These are phyloP conservation scores for Phrynosoma platyrhinos DNA, from an alignment of 2,113 vertebrate species.

Conservation along the genomic window DNA sequence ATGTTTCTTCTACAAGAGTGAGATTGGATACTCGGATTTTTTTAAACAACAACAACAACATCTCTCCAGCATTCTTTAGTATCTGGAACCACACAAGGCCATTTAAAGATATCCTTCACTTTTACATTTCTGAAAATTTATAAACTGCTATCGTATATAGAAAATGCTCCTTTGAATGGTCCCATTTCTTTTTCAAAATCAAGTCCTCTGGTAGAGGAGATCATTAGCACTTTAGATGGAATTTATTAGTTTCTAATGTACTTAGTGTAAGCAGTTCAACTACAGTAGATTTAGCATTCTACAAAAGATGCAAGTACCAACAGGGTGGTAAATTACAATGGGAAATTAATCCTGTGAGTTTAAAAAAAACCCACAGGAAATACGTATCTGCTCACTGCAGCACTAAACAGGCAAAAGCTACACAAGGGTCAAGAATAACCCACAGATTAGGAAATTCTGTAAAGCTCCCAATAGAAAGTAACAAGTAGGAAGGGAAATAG, in stretches of 20 bases:
- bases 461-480: background rate
- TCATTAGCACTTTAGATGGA: background rate
- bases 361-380: conserved; percentile 18
- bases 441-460: conserved; percentile 7
- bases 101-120: background rate
- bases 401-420: background rate
- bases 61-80: background rate
- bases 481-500: background rate
- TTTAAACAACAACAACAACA: background rate
- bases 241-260: background rate
- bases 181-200: background rate
- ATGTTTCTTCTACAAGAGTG: background rate
- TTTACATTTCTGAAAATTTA: background rate
- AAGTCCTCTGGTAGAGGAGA: background rate
- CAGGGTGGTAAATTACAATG: background rate
- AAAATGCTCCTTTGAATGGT: background rate
- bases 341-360: background rate
- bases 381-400: background rate
- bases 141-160: background rate
- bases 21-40: background rate
- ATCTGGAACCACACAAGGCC: background rate
- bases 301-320: background rate
- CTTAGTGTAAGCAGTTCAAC: background rate
- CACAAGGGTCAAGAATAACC: background rate
- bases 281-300: background rate